These are phyloP conservation scores for Allobates femoralis DNA, from an alignment of 2,797 vertebrate genomes.

Conservation along the genomic window DNA sequence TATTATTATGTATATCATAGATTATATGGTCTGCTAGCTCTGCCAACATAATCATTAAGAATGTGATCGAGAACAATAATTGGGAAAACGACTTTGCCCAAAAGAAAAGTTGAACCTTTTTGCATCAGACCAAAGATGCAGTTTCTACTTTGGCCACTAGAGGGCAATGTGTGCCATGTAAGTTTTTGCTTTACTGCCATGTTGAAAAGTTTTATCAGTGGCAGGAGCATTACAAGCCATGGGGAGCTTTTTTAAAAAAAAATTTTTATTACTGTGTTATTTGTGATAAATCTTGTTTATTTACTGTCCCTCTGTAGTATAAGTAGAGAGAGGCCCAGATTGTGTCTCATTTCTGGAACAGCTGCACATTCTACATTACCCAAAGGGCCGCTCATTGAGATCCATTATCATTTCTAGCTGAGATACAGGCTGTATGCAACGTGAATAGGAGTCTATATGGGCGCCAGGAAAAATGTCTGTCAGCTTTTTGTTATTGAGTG, in stretches of 20 bases:
- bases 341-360: constrained; percentile 29
- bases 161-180: background rate
- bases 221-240: background rate
- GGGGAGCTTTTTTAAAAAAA: background rate
- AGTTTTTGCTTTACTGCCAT: background rate
- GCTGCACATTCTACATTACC: constrained; percentile 37
- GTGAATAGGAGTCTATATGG: background rate
- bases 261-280: constrained; percentile 31
- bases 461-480: background rate
- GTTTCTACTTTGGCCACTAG: constrained; percentile 37
- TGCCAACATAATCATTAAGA: background rate
- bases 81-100: background rate
- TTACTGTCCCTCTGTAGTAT: constrained; percentile 32
- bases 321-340: constrained; percentile 6
- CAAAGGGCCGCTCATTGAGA: background rate
- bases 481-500: background rate
- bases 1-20: background rate
- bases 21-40: background rate
- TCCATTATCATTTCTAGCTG: background rate
- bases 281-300: constrained; percentile 32
- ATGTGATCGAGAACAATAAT: background rate
- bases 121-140: background rate
- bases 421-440: background rate
- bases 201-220: background rate
- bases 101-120: background rate